These are phyloP conservation scores for Oedothorax gibbosus DNA, from an alignment of 1,140 invertebrate species.

Conservation along the genomic window DNA sequence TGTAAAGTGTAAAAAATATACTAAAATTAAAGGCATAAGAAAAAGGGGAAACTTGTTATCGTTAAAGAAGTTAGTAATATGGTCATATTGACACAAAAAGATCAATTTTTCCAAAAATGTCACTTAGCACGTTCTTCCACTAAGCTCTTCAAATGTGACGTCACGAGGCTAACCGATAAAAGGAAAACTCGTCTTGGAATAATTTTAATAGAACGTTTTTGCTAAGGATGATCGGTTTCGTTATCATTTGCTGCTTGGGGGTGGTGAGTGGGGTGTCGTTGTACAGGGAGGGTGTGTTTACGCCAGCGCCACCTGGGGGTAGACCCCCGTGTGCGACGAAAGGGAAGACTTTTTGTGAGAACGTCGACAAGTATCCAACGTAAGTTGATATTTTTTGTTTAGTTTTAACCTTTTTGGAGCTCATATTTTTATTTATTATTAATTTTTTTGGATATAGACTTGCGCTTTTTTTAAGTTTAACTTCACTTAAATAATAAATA, in stretches of 20 bases:
- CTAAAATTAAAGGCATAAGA: too few species aligned
- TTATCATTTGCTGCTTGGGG: slow-evolving; percentile 7
- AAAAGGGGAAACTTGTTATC: too few species aligned
- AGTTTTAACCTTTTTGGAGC: not conserved
- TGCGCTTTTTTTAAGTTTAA: too few species aligned
- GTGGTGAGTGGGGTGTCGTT: not conserved
- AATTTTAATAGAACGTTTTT: not conserved
- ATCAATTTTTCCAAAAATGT: too few species aligned
- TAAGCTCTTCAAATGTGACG: too few species aligned
- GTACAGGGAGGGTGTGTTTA: slow-evolving; percentile 7
- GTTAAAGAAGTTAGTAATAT: too few species aligned
- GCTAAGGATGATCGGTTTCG: slow-evolving; percentile 3
- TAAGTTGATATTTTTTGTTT: slow-evolving; percentile 29
- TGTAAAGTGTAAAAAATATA: too few species aligned
- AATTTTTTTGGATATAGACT: too few species aligned
- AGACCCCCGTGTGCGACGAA: slow-evolving; percentile 37
- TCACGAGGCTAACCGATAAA: not conserved
- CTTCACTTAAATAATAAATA: too few species aligned
- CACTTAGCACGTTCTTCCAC: too few species aligned
- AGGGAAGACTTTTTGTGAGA: slow-evolving; percentile 33
- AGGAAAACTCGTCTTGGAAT: not conserved
- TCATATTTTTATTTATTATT: too few species aligned
- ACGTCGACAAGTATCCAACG: slow-evolving; percentile 46
- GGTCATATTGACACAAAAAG: too few species aligned
- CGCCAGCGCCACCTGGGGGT: slow-evolving; percentile 6